Evolutionary conservation across 2,888 invertebrate species (phyloP).

Genomic region (Hoplodrina blanda): DNA sequence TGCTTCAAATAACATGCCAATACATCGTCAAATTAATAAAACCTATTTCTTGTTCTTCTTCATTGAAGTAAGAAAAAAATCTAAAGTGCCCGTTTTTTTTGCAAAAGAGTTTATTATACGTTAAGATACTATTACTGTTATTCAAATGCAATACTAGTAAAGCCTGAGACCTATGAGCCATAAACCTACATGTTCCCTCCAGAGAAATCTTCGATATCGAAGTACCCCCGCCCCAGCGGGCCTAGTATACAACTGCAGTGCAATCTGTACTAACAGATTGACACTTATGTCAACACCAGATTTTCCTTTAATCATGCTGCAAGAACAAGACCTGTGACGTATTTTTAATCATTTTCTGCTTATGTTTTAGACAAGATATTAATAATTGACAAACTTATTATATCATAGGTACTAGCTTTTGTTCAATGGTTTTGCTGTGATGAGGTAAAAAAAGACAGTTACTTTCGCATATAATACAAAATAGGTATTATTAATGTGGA

Average conservation of each 20-base stretch:
- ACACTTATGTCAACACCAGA: slow-evolving; percentile 51
- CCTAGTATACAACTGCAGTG: slow-evolving; percentile 50
- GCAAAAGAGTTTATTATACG: background rate
- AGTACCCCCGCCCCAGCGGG: slow-evolving; percentile 38
- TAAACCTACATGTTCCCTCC: slow-evolving; percentile 62
- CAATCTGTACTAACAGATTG: slow-evolving; percentile 52
- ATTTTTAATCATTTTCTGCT: slow-evolving; percentile 38
- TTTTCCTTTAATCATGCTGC: slow-evolving; percentile 22
- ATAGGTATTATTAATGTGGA: too few species aligned
- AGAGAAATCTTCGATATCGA: slow-evolving; percentile 72
- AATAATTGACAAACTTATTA: background rate
- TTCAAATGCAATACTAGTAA: slow-evolving; percentile 28
- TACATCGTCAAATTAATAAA: too few species aligned
- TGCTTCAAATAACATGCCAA: too few species aligned
- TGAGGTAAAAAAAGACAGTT: too few species aligned
- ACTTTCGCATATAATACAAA: too few species aligned
- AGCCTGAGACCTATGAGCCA: slow-evolving; percentile 28
- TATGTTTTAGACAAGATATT: background rate
- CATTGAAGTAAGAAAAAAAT: too few species aligned
- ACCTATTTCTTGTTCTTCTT: too few species aligned
- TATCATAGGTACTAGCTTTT: too few species aligned
- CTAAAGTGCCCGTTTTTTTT: too few species aligned
- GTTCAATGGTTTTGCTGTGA: background rate
- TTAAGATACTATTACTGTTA: slow-evolving; percentile 13
- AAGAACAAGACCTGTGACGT: slow-evolving; percentile 19